Base-by-base conservation (phyloP, 1,140 invertebrate genomes). In the Gonioctena quinquepunctata region DNA sequence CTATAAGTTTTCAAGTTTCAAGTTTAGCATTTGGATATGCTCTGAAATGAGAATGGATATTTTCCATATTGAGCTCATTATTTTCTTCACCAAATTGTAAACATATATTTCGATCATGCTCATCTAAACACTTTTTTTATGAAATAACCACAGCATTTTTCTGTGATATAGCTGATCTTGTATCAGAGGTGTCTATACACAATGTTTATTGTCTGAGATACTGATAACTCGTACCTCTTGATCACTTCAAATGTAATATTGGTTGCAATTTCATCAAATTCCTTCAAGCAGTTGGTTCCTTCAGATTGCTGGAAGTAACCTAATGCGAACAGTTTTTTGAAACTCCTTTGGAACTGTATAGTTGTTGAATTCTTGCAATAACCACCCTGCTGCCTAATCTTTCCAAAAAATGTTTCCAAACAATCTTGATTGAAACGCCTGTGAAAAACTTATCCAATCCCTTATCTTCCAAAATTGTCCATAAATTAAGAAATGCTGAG, bases 351-450 rank as follows among this genome's bases (percentile, higher is more conserved):
- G 54, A 74, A 72, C 23, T 66, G 72, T 54, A 71, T 68, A 4
- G 65, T 28, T 13, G 69, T 74, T 19, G 72, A 66, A 66, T 66
- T 74, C 5, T 8, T 65, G 11, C 28, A 59, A 62, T 69, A 68
- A 21, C 66, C 62, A 27, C 54, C 18, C 19, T 26, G 23, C 5
- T 60, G n/a, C n/a, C 54, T 13, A 42, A 67, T 25, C 8, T 19
- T 22, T 1, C 64, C 22, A 71, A 75, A 75, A 13, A 70, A 62
- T 48, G 73, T 76, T 64, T 75, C 71, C 22, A 70, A 49, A 60
- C 3, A 60, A 49, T 75, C 73, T 54, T 70, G 64, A 62, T 75
- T 75, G 11, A 73, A 13, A 57, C 59, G 26, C 62, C 73, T 33
- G 13, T n/a, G n/a, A n/a, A n/a, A n/a, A n/a, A n/a, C n/a, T n/a